Conservation (phyloP, 2,113 vertebrate species). For the Scomber scombrus region DNA sequence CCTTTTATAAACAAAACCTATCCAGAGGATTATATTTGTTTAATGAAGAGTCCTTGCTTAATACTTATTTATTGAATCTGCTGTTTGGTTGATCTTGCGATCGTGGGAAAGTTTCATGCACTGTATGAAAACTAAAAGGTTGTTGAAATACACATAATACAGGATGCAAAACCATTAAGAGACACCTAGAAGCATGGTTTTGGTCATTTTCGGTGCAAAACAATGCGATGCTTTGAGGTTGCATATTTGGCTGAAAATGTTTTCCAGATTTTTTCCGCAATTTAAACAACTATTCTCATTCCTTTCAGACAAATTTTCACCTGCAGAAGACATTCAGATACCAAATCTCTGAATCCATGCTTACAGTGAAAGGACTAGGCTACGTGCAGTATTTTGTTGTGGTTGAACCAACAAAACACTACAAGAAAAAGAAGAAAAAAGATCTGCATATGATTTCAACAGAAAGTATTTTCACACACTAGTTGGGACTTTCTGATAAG, state of each 20-base stretch:
- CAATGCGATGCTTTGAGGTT: not conserved
- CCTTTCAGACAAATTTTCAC: too few relatives aligned
- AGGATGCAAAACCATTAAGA: not conserved
- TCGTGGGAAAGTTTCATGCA: not conserved
- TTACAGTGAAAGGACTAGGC: too few relatives aligned
- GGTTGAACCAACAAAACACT: too few relatives aligned
- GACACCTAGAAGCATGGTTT: not conserved
- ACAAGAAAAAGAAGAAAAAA: too few relatives aligned
- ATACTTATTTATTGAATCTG: conserved; percentile 30
- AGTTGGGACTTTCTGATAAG: not conserved
- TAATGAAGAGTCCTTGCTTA: conserved; percentile 28
- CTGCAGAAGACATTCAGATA: too few relatives aligned
- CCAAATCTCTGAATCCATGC: too few relatives aligned
- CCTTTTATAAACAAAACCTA: conserved; percentile 50
- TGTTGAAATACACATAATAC: too few relatives aligned
- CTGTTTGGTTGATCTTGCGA: conserved; percentile 31
- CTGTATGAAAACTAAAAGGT: not conserved
- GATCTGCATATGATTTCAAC: too few relatives aligned
- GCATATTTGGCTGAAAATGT: not conserved
- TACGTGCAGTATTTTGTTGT: too few relatives aligned
- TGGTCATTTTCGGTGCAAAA: not conserved
- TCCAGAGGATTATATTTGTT: conserved; percentile 47
- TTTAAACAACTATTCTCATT: not conserved
- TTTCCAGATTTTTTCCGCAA: not conserved
- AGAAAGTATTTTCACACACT: not conserved